Base-by-base conservation (phyloP, 2,888 invertebrate species). In the Chydorus sphaericus region DNA sequence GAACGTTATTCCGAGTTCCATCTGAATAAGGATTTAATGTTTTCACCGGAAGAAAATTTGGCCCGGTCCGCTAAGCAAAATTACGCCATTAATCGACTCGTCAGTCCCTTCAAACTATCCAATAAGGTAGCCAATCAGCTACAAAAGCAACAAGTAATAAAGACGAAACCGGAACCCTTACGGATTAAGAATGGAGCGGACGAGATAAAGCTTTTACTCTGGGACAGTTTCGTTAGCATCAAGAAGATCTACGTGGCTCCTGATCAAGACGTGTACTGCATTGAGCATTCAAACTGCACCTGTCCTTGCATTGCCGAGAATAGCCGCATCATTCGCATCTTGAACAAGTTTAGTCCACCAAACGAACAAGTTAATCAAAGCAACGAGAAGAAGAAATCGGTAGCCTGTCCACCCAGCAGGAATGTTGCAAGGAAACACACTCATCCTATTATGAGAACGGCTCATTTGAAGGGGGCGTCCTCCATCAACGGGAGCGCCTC, bases 341-440 rank as follows among this genome's bases (percentile, higher is more conserved):
- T 16, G 6, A 26, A 23, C 7, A 26, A 44, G 28, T 44, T 26
- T 28, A 28, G 14, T 14, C 44, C 44, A 14, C n/a, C n/a, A n/a
- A n/a, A n/a, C n/a, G n/a, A n/a, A n/a, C n/a, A n/a, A n/a, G n/a
- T n/a, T n/a, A n/a, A n/a, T n/a, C n/a, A n/a, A n/a, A n/a, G n/a
- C n/a, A n/a, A n/a, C n/a, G n/a, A n/a, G n/a, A n/a, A n/a, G n/a
- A n/a, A n/a, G n/a, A n/a, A n/a, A n/a, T n/a, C n/a, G n/a, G 11
- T 28, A 26, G 33, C 33, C 8, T 20, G 39, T 16, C 44, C 44
- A n/a, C 10, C 44, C 10, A 4, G 11, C 11, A 44, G 28, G 10
- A 44, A 44, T n/a, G 44, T 44, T 26, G 44, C 44, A 11, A 44
- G 28, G 28, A 44, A 44, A 26, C 44, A 44, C 26, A 44, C 44